Base-by-base conservation (phyloP, 2,113 vertebrate species). In the Plotosus lineatus region DNA sequence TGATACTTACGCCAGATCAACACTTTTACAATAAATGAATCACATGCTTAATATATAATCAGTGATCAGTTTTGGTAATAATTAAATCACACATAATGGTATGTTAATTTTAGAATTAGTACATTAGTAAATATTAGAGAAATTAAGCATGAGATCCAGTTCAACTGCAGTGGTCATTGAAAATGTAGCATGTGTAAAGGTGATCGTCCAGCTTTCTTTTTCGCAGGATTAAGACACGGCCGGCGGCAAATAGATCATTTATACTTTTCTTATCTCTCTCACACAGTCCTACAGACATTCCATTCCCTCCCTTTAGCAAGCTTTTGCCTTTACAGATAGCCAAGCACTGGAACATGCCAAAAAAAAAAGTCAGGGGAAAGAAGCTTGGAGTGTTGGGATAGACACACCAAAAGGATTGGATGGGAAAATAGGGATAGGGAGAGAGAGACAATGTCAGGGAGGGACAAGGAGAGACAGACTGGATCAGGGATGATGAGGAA, bases 341-440 rank as follows among this genome's bases (percentile, higher is more conserved):
- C 76, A 86, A 91, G 89, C 87, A 73, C 85, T 83, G 87, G 88
- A 87, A 83, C 93, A 94, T 94, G 92, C 93, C 88, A 84, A 79
- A 69, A 56, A 84, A 79, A 69, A 56, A 89, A 88, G 89, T 88
- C 74, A 66, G 56, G 72, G 46, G n/a, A 51, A 51, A 33, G 44
- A 71, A 56, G 61, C 46, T 7, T 31, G 58, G 63, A 14, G 60
- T 69, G 55, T 63, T 74, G 21, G 12, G 51, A 71, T 48, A 63
- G 79, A 83, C 69, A 79, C 60, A 46, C 63, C 60, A 28, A 21
- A 33, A 12, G 48, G 63, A 14, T 31, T 23, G 11, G 61, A 40
- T 40, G 17, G 69, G 23, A 3, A 48, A 44, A 50, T 17, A 56
- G 66, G 75, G 66, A 19, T 15, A 81, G 48, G 19, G 12, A 48